A percentile compares a stretch with the other conserved stretches of the same genome.
These are phyloP conservation scores for Palythoa grandiflora DNA, from an alignment of 92 coral and sea anemone species.

Conservation along the genomic window DNA sequence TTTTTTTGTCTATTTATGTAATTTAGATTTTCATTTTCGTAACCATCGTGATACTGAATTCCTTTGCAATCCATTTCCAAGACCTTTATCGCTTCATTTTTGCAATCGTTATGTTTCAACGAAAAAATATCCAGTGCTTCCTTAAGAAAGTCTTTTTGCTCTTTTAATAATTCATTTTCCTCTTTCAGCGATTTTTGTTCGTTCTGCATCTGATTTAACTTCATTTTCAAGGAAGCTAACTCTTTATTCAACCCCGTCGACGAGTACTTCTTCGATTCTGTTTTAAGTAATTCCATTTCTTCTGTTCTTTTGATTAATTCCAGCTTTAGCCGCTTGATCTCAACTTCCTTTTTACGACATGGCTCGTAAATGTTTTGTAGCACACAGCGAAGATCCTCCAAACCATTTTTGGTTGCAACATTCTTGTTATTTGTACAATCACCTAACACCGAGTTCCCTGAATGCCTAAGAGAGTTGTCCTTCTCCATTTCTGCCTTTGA, in stretches of 20 bases:
- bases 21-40: background rate
- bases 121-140: background rate
- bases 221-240: background rate
- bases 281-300: background rate
- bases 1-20: background rate
- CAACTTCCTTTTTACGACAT: background rate
- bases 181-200: background rate
- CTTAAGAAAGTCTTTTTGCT: background rate
- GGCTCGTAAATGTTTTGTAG: constrained; percentile 18
- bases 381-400: background rate
- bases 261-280: background rate
- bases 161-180: background rate
- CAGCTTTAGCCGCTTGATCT: background rate
- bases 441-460: background rate
- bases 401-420: background rate
- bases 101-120: background rate
- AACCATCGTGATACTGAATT: background rate
- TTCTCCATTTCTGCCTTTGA: constrained; percentile 2
- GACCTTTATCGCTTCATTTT: background rate
- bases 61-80: background rate
- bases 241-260: background rate
- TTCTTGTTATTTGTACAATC: background rate
- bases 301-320: background rate
- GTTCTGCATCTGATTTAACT: background rate
- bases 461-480: background rate